Evolutionary conservation across 1,140 invertebrate genomes (phyloP).

Genomic region (Drosophila gunungcola): DNA sequence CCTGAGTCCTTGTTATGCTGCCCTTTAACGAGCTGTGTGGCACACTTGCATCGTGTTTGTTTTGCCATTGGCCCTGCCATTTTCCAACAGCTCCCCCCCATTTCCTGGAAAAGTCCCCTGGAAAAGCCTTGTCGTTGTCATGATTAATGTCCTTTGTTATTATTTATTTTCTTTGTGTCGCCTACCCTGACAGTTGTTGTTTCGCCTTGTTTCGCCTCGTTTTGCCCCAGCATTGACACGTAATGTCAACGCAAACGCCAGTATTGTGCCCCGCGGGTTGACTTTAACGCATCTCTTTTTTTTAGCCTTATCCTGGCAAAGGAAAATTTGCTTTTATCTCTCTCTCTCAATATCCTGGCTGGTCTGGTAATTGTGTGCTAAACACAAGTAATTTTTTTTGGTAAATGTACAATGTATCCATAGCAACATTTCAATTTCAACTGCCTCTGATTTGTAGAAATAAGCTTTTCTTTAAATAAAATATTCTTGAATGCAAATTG

Average conservation of each 20-base stretch:
- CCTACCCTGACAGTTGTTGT: conserved; percentile 44
- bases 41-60: conserved; percentile 60
- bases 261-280: conserved; percentile 12
- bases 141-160: conserved; percentile 66
- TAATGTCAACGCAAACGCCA: conserved; percentile 51
- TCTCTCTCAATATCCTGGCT: conserved; percentile 14
- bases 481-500: too few species aligned
- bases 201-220: conserved; percentile 17
- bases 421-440: too few species aligned
- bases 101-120: conserved; percentile 4
- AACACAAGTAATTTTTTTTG: not conserved
- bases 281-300: conserved; percentile 31
- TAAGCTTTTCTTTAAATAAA: too few species aligned
- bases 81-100: not conserved
- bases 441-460: too few species aligned
- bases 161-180: conserved; percentile 61
- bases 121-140: conserved; percentile 48
- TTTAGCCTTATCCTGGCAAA: not conserved
- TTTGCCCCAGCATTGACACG: conserved; percentile 51
- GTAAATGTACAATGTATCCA: not conserved
- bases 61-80: conserved; percentile 58
- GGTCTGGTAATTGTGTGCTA: conserved; percentile 27
- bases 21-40: conserved; percentile 65
- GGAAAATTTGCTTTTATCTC: conserved; percentile 11
- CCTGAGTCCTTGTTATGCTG: conserved; percentile 54